phyloP scores from a whole-genome alignment of 2,888 invertebrate genomes.

The Apotomis turbidana region DNA sequence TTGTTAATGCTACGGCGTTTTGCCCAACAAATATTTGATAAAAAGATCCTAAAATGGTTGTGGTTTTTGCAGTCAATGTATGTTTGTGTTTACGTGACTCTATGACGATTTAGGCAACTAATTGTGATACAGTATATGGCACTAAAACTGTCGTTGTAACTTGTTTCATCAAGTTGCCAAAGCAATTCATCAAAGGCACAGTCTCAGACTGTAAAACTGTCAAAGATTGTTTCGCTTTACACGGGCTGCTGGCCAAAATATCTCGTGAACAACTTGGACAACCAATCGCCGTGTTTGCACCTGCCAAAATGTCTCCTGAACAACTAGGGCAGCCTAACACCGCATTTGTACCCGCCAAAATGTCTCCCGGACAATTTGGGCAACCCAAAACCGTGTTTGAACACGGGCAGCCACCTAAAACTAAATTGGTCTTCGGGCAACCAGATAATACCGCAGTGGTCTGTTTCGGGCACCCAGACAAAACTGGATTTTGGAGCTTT shows the following conservation, averaged over 20 bases:
- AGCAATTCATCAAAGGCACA: conserved; percentile 55
- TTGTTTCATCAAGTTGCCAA: conserved; percentile 60
- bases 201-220: conserved; percentile 61
- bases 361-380: background rate
- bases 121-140: conserved; percentile 48
- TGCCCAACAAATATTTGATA: too few relatives aligned
- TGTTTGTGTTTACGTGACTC: too few relatives aligned
- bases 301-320: background rate
- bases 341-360: background rate
- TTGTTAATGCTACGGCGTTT: too few relatives aligned
- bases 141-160: conserved; percentile 59
- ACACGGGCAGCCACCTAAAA: conserved; percentile 9
- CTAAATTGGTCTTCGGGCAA: background rate
- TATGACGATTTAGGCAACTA: background rate
- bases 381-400: conserved; percentile 8
- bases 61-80: too few relatives aligned
- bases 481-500: conserved; percentile 14
- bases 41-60: too few relatives aligned
- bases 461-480: conserved; percentile 24
- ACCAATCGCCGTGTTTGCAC: too few relatives aligned
- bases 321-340: background rate
- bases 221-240: conserved; percentile 52
- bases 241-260: background rate
- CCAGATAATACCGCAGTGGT: background rate
- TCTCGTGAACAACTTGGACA: conserved; percentile 6